phyloP scores from a whole-genome alignment of 2,888 invertebrate species.

The Cephus sareptanus region DNA sequence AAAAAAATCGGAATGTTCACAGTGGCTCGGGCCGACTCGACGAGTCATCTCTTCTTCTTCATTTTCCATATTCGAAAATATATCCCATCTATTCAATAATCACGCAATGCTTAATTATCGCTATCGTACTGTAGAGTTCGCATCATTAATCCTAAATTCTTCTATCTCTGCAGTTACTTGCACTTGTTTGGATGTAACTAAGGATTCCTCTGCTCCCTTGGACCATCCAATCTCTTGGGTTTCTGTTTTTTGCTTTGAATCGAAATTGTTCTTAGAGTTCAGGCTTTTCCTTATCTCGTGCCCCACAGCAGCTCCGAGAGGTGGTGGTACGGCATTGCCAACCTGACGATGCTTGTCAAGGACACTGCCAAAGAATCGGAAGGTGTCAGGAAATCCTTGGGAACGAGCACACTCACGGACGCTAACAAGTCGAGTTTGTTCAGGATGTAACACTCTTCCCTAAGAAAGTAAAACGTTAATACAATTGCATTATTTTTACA shows the following conservation, averaged over 20 bases:
- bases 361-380: slow-evolving; percentile 79
- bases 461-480: slow-evolving; percentile 36
- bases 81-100: not conserved
- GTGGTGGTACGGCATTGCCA: slow-evolving; percentile 90
- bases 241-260: not conserved
- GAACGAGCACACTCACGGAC: slow-evolving; percentile 88
- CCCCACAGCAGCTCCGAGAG: slow-evolving; percentile 81
- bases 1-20: not conserved
- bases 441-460: slow-evolving; percentile 86
- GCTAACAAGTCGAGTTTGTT: slow-evolving; percentile 83
- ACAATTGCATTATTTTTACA: not conserved
- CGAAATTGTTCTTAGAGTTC: not conserved
- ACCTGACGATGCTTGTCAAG: slow-evolving; percentile 86
- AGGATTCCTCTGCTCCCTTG: not conserved
- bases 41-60: not conserved
- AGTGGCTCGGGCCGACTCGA: not conserved
- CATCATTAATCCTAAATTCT: not conserved
- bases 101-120: not conserved
- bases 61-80: not conserved
- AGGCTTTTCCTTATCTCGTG: slow-evolving; percentile 74
- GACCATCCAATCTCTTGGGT: not conserved
- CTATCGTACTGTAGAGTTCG: not conserved
- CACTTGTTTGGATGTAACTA: not conserved
- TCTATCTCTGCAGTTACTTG: not conserved
- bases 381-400: slow-evolving; percentile 85